Base-by-base conservation (phyloP, 1,140 invertebrate species). In the Leptopilina boulardi region DNA sequence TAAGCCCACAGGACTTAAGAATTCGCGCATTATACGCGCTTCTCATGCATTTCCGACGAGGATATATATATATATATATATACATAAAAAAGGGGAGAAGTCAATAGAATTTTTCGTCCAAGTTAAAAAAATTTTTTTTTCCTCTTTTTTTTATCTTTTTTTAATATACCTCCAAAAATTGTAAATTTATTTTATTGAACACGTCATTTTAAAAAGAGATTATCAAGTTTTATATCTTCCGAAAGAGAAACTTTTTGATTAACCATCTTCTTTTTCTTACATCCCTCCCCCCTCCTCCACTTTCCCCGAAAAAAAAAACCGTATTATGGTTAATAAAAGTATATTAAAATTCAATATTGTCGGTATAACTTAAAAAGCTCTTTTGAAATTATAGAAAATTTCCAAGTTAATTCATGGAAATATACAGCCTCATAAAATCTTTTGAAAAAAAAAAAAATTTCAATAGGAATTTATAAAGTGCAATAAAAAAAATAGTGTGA, bases 311-410 rank as follows among this genome's bases (percentile, higher is more conserved):
- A 34, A 34, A 6, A 38, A 38, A 6, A 38, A 38, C 34, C 34
- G 34, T 38, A 38, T 38, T 38, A 51, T 51, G 47, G 47, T 51
- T 51, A 51, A 51, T 51, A 51, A 51, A 51, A 51, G 47, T 51
- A 18, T n/a, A 51, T 51, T 51, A 51, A 51, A 51, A 51, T 51
- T 51, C 47, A 51, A 51, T 51, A 51, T 51, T 51, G 34, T 51
- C 47, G 47, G 47, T 18, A n/a, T n/a, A 51, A 51, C 15, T 6
- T n/a, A 51, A 38, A 38, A 9, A 51, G 47, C 4, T 51, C 47
- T 51, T 51, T 51, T 51, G 47, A 51, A 51, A 18, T 51, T 13
- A n/a, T 44, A 44, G 11, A 44, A 44, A 44, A 38, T 38, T 10
- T 44, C 3, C 11, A 3, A 44, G 47, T 51, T 18, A n/a, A n/a